These are phyloP conservation scores for Artemia franciscana DNA, from an alignment of 1,140 invertebrate species.

Conservation along the genomic window DNA sequence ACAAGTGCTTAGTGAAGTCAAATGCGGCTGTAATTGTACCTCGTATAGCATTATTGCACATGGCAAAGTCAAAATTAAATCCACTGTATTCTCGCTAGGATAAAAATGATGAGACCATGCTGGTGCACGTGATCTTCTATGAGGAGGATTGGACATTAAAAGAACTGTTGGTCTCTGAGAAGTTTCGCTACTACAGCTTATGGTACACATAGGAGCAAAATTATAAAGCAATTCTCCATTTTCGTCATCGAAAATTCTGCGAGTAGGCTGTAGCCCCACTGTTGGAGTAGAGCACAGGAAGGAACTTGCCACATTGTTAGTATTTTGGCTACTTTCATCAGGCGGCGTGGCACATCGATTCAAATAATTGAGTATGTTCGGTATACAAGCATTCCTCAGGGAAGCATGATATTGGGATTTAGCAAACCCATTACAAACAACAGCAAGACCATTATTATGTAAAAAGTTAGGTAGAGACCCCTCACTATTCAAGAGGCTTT, in stretches of 20 bases:
- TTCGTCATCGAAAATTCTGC: constrained; percentile 10
- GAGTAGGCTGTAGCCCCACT: not conserved
- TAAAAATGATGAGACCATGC: constrained; percentile 84
- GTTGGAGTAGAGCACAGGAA: not conserved
- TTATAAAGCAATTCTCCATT: constrained; percentile 45
- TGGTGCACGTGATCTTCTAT: constrained; percentile 53
- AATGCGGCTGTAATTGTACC: constrained; percentile 66
- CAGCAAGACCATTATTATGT: not conserved
- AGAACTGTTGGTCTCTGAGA: constrained; percentile 66
- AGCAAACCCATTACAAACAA: not conserved
- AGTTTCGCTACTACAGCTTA: constrained; percentile 54
- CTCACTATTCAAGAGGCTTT: not conserved
- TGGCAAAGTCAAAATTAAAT: constrained; percentile 59
- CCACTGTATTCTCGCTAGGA: constrained; percentile 63
- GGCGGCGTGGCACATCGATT: not conserved
- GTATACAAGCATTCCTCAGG: not conserved
- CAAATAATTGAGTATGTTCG: not conserved
- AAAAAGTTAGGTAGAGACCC: not conserved
- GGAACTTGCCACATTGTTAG: not conserved
- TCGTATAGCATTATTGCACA: constrained; percentile 69
- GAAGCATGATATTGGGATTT: not conserved
- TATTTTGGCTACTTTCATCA: not conserved
- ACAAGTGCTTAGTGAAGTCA: constrained; percentile 55
- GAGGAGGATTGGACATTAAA: constrained; percentile 42
- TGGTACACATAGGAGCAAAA: constrained; percentile 61